phyloP scores from a whole-genome alignment of 2,888 invertebrate species.

The Plebejus anna region DNA sequence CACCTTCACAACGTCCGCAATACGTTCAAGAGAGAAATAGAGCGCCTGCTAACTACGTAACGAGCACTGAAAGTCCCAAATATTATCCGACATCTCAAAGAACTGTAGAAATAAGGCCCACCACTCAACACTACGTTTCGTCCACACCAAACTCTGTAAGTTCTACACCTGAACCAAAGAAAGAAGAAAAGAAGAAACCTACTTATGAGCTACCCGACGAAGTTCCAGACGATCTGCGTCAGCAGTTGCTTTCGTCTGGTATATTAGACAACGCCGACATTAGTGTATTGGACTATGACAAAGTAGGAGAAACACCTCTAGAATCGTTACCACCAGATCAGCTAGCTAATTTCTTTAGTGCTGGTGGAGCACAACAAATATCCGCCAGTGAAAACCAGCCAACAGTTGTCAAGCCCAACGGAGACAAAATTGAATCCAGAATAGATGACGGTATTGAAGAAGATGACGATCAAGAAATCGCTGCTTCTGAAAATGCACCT shows the following conservation, averaged over 20 bases:
- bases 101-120: slow-evolving; percentile 71
- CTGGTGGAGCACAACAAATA: slow-evolving; percentile 88
- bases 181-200: slow-evolving; percentile 80
- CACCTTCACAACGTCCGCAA: slow-evolving; percentile 60
- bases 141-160: slow-evolving; percentile 73
- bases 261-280: slow-evolving; percentile 93
- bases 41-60: slow-evolving; percentile 51
- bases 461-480: slow-evolving; percentile 77
- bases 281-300: slow-evolving; percentile 92
- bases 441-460: slow-evolving; percentile 63
- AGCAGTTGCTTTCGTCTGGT: slow-evolving; percentile 90
- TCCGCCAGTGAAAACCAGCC: slow-evolving; percentile 85
- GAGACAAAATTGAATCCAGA: slow-evolving; percentile 76
- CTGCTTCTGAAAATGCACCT: slow-evolving; percentile 76
- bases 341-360: slow-evolving; percentile 90
- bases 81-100: slow-evolving; percentile 68
- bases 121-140: slow-evolving; percentile 72
- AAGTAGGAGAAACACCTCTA: slow-evolving; percentile 90
- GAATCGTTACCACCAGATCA: slow-evolving; percentile 92
- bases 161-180: slow-evolving; percentile 61
- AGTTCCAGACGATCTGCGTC: slow-evolving; percentile 91
- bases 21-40: slow-evolving; percentile 67
- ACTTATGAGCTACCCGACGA: slow-evolving; percentile 87
- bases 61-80: slow-evolving; percentile 58
- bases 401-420: slow-evolving; percentile 82